Base-by-base conservation (phyloP, 2,888 invertebrate species). In the Ganaspis brasiliensis region DNA sequence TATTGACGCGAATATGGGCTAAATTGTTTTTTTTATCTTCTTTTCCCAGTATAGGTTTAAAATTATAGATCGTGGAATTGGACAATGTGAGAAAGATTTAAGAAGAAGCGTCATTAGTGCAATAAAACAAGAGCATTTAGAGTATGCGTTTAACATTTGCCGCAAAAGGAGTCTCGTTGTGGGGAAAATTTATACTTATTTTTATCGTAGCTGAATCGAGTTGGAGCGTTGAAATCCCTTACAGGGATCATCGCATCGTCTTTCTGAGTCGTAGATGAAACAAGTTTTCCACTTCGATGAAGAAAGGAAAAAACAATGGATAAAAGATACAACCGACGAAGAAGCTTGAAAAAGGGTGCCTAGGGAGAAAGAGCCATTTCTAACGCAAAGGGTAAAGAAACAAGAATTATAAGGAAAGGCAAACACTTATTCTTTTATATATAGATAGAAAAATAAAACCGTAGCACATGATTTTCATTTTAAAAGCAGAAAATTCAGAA, bases 241-340 rank as follows among this genome's bases (percentile, higher is more conserved):
- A 73, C 49, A 75, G 71, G 73, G 72, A 75, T 73, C 57, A 37
- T 56, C 57, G 55, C 24, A 61, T 72, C 76, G 74, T 78, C 76
- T 76, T 73, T 75, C 73, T 71, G 76, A 79, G 73, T 63, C 67
- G 57, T 72, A 57, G 74, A 75, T 83, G 82, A 83, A 84, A 84
- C 84, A 79, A 82, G 83, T 82, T 84, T 84, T 84, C 84, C 84
- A 81, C 81, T 84, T 81, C 76, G 81, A 73, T 78, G 84, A 80
- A 81, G 82, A 74, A 78, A 75, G 74, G 76, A 76, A 84, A 82
- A 84, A 84, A 82, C 83, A 82, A 81, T 81, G 74, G 63, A 74
- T 76, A 78, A 78, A 67, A 56, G 76, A 73, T 72, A 72, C 73
- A 72, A 73, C 49, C 12, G 16, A 55, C 49, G 24, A 56, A 49